Conservation (phyloP, 2,888 invertebrate genomes). For the Dicyrtoma fusca region DNA sequence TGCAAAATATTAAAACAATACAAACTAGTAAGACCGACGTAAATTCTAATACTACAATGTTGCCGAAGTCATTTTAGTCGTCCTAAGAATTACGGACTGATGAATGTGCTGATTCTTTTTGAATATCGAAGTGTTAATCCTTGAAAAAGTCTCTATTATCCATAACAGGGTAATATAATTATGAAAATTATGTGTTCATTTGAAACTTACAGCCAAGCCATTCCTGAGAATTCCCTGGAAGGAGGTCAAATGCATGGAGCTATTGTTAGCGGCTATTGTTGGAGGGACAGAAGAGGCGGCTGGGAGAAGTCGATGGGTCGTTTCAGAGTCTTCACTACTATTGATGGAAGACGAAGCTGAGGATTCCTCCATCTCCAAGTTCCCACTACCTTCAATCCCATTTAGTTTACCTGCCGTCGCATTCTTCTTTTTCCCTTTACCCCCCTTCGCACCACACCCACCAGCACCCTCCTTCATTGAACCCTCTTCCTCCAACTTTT, state of each 20-base stretch:
- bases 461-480: slow-evolving; percentile 1
- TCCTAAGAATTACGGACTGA: too few species aligned
- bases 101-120: too few species aligned
- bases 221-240: slow-evolving; percentile 69
- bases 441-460: slow-evolving; percentile 2
- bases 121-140: too few species aligned
- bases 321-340: slow-evolving; percentile 61
- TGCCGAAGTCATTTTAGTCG: too few species aligned
- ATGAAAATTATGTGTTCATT: too few species aligned
- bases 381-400: slow-evolving; percentile 58
- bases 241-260: slow-evolving; percentile 60
- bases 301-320: too few species aligned
- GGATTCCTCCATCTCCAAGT: slow-evolving; percentile 62
- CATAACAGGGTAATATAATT: too few species aligned
- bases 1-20: slow-evolving; percentile 8
- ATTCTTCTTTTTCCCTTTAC: slow-evolving; percentile 33
- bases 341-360: slow-evolving; percentile 63
- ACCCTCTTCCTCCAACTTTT: slow-evolving; percentile 62
- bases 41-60: too few species aligned
- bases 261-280: slow-evolving; percentile 58
- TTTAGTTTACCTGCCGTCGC: slow-evolving; percentile 44
- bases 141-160: too few species aligned
- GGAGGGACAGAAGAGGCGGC: too few species aligned
- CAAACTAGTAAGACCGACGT: neutral
- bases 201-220: slow-evolving; percentile 59